A percentile compares a stretch with the other conserved stretches of the same genome.
phyloP scores from a whole-genome alignment of 1,140 invertebrate species.

The Gryon sp. region DNA sequence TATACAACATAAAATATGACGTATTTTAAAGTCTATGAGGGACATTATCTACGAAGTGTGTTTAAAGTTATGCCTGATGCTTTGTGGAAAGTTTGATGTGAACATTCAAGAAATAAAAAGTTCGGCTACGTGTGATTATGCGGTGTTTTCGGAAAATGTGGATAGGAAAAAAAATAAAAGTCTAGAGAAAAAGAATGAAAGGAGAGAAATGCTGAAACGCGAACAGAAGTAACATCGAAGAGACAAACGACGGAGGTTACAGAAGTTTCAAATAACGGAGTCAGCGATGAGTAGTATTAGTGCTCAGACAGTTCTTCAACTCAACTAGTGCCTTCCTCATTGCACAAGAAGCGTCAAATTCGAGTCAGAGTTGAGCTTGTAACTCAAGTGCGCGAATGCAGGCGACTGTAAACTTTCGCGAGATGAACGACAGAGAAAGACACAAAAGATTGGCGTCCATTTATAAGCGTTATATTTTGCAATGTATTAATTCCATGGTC shows the following conservation, averaged over 20 bases:
- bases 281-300: constrained; percentile 61
- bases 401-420: constrained; percentile 5
- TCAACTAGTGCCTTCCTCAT: constrained; percentile 46
- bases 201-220: neutral
- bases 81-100: constrained; percentile 33
- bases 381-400: constrained; percentile 24
- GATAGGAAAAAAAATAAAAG: too few relatives aligned
- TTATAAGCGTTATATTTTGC: constrained; percentile 11
- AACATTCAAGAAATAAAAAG: constrained; percentile 25
- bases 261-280: constrained; percentile 67
- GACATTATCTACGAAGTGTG: constrained; percentile 42
- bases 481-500: too few relatives aligned
- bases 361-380: constrained; percentile 8
- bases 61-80: constrained; percentile 36
- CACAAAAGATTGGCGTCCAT: constrained; percentile 2
- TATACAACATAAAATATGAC: constrained; percentile 27
- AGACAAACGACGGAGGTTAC: constrained; percentile 44
- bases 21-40: constrained; percentile 22
- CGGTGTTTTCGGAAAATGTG: neutral
- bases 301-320: constrained; percentile 65
- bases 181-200: too few relatives aligned
- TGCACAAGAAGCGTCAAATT: constrained; percentile 29
- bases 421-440: constrained; percentile 28
- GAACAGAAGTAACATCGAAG: neutral
- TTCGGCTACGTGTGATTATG: constrained; percentile 33